Evolutionary conservation across 2,113 vertebrate species (phyloP), one percentile per base, ranked within the genome.

Genomic region (Phainopepla nitens): DNA sequence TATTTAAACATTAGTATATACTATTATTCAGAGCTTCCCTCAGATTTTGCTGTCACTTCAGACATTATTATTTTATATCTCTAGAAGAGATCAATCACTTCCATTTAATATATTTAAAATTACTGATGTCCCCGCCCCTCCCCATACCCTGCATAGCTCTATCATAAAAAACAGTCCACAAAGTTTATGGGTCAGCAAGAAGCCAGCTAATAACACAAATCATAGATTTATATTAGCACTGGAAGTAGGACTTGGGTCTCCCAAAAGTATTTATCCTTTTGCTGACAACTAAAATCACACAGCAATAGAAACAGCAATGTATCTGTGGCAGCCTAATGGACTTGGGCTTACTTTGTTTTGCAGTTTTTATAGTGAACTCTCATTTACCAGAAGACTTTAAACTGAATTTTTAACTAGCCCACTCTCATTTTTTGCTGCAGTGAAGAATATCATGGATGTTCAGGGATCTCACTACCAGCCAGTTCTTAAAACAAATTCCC

Each of bases 61-160:
- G 78, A 24, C 88, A 84, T 83, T 93, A 91, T 70, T 78, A 89
- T 94, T 89, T 94, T 47, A 78, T 93, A 78, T 66, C 89, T 84
- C 90, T 80, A 49, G 36, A 73, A 36, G 49, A 87, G 44, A 90
- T 83, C 54, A 47, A 61, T 88, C 24, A 60, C 29, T 85, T 77
- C 44, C 8, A 56, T 73, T 54, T 86, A 51, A 56, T 31, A 49
- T 23, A 66, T 83, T 64, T 78, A 42, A 96, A 90, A 50, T 29
- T n/a, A 24, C 58, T 77, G 41, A 60, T 78, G 81, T 5, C 1
- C 13, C 8, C 24, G 16, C 8, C 6, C 8, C 11, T 16, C 42
- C 42, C 42, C 42, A 42, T 27, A 76, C 11, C 24, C 49, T 72
- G 28, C 28, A 39, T 57, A 65, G 15, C 20, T 90, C 14, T 61